A percentile compares a stretch with the other conserved stretches of the same genome.
phyloP scores from a whole-genome alignment of 2,888 invertebrate genomes.

The Creontiades dilutus region DNA sequence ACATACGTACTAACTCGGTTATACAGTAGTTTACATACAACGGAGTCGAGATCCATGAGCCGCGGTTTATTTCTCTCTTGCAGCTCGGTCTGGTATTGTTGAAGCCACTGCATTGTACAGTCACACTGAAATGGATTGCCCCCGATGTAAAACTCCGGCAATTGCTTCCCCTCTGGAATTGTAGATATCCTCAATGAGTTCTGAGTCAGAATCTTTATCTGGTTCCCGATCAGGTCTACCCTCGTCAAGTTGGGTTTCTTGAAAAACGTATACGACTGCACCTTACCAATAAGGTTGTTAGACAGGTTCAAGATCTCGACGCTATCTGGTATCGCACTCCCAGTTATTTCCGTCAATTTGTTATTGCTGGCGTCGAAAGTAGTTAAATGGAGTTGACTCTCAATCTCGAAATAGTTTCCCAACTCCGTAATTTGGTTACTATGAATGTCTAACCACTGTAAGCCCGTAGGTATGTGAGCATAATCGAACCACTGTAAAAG shows the following conservation, averaged over 20 bases:
- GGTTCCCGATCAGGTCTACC: constrained; percentile 90
- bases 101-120: constrained; percentile 94
- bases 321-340: constrained; percentile 90
- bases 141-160: constrained; percentile 91
- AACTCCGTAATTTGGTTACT: constrained; percentile 90
- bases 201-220: constrained; percentile 87
- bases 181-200: constrained; percentile 88
- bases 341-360: constrained; percentile 88
- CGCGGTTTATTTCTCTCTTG: constrained; percentile 88
- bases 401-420: constrained; percentile 91
- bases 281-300: constrained; percentile 89
- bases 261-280: constrained; percentile 92
- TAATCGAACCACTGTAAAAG: constrained; percentile 91
- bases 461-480: constrained; percentile 89
- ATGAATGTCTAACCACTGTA: constrained; percentile 92
- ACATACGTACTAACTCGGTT: constrained; percentile 87
- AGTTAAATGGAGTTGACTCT: constrained; percentile 87
- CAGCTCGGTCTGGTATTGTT: constrained; percentile 86
- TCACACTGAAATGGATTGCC: constrained; percentile 93
- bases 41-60: constrained; percentile 89
- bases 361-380: constrained; percentile 91
- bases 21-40: constrained; percentile 89
- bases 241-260: constrained; percentile 91
- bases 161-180: constrained; percentile 85
- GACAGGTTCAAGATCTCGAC: constrained; percentile 88